Base-by-base conservation (phyloP, 37 sponge, comb jelly and placozoan genomes). In the Oopsacas minuta region DNA sequence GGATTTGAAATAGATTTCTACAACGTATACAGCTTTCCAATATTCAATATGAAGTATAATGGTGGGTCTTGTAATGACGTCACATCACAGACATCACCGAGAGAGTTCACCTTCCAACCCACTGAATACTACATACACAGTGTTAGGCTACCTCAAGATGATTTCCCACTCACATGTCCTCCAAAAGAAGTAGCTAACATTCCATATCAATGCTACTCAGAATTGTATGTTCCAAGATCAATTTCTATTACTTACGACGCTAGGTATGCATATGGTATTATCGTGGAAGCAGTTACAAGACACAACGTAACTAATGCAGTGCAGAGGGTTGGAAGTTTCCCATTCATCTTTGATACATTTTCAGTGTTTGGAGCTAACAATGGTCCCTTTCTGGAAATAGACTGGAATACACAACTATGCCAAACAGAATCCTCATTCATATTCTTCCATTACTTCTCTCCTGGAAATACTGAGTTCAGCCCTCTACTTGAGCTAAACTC, bases 51-150 rank as follows among this genome's bases (percentile, higher is more conserved):
- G 30, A 10, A 61, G 30, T 61, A 25, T 34, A 61, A 61, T 61
- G 75, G 75, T 34, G 75, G 75, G 7, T 61, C 75, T 61, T 61
- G 75, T n/a, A 25, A 5, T 34, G 28, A 61, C 28, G 30, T 61
- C 5, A n/a, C 22, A 5, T 61, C 75, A 61, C 17, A 61, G 75
- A 61, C 75, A 61, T 5, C 7, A 61, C 22, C 5, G 7, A n/a
- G 1, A 25, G 75, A 61, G 28, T 61, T 61, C 75, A 61, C 17
- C 30, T 61, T 61, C 75, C 5, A 32, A 12, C 75, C 75, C 22
- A 61, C 75, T 61, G 75, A 61, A 61, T 61, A 61, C 75, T 61
- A 61, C 75, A 61, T 25, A n/a, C 30, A 61, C 28, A 34, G 28
- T 5, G 75, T 61, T 61, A 61, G 28, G 3, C 7, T 61, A 12